Evolutionary conservation across 2,113 vertebrate genomes (phyloP), one percentile per base, ranked within the genome.

Genomic region (Dryoscopus gambensis): DNA sequence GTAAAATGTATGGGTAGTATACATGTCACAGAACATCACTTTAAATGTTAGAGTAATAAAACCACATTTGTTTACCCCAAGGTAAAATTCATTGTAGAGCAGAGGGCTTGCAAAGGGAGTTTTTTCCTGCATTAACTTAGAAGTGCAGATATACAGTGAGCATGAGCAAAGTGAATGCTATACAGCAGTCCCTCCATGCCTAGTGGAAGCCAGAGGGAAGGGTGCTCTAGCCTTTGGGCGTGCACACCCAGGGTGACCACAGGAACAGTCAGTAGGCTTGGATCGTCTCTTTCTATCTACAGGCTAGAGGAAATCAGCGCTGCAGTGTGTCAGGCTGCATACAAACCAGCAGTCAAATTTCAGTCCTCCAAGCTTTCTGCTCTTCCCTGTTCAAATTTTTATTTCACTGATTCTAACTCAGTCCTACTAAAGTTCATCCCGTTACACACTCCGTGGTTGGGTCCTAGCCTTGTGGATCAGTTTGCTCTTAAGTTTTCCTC

Each of bases 401-500:
- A 52, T 93, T 93, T 92, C 52, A 22, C 37, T 70, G 46, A 35
- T 35, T 70, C 49, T 64, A 52, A 75, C 46, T 87, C 25, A 42
- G 65, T 59, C 56, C 28, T 75, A 9, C 37, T 82, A 79, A 95
- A 82, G 53, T 81, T 94, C 84, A 89, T 79, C 65, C 62, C 1
- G 1, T 56, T 40, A 71, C 33, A 23, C 27, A 21, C 13, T 59
- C 56, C 0, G 0, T 88, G 82, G 62, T 49, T 93, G 67, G 28
- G 23, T 91, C 74, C 67, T 50, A 73, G 59, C 59, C 35, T 84
- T 93, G 87, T 81, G 64, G 76, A 86, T 91, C 80, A 84, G 73
- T 92, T 96, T 96, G 35, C 64, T 87, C 56, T 92, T 93, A 85
- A 92, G 69, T 80, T 74, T 95, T 68, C 28, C 86, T 87, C 56